Conservation (phyloP, 2,113 vertebrate genomes). For the Centropristis striata region DNA sequence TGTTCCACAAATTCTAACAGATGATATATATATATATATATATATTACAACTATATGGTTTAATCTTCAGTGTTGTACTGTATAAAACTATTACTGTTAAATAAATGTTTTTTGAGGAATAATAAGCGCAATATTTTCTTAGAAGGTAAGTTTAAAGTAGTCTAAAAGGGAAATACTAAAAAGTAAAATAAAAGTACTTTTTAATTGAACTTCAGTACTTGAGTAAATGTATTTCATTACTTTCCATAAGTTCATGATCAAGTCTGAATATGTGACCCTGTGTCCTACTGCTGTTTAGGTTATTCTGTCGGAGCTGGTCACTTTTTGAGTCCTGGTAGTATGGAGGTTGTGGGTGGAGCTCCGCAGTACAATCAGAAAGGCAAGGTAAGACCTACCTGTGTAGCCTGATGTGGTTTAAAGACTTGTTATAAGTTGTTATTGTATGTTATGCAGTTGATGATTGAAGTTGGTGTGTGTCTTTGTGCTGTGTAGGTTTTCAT, state of each 20-base stretch:
- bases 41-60: no score
- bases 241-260: not conserved
- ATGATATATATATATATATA: no score
- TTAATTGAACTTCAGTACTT: not conserved
- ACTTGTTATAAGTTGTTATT: not conserved
- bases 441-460: not conserved
- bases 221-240: not conserved
- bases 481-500: slow-evolving; percentile 87
- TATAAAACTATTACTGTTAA: no score
- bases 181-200: not conserved
- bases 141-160: no score
- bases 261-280: not conserved
- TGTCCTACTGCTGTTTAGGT: slow-evolving; percentile 81
- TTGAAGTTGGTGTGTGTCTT: not conserved
- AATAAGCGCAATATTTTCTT: not conserved
- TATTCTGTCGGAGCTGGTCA: slow-evolving; percentile 95
- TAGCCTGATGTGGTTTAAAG: not conserved
- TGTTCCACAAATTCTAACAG: no score
- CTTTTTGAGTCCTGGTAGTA: slow-evolving; percentile 83
- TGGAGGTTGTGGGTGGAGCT: slow-evolving; percentile 93
- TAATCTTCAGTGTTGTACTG: not conserved
- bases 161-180: no score
- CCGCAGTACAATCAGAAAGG: slow-evolving; percentile 95
- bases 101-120: no score
- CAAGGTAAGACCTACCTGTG: slow-evolving; percentile 87